phyloP scores from a whole-genome alignment of 2,888 invertebrate genomes.

The Acleris cristana region DNA sequence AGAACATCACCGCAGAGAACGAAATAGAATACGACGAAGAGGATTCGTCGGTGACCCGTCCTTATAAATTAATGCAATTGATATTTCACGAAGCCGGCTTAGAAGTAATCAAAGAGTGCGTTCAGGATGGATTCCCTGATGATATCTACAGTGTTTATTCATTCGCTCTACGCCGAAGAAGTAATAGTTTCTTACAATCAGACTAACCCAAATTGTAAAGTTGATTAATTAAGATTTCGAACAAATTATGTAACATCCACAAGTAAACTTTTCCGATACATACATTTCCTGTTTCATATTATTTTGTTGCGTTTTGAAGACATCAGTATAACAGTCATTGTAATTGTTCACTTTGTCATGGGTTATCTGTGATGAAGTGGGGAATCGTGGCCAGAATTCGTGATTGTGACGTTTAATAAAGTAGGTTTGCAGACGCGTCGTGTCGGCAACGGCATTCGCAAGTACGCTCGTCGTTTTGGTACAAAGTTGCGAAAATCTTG shows the following conservation, averaged over 20 bases:
- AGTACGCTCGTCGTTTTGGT: conserved; percentile 66
- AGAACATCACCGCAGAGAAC: conserved; percentile 90
- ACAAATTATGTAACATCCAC: neutral
- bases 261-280: conserved; percentile 13
- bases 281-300: conserved; percentile 9
- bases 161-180: conserved; percentile 87
- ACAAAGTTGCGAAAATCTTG: conserved; percentile 63
- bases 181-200: conserved; percentile 34
- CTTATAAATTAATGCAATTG: conserved; percentile 84
- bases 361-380: conserved; percentile 66
- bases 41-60: conserved; percentile 96
- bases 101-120: conserved; percentile 85
- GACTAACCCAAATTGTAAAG: no score
- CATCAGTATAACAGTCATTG: conserved; percentile 25
- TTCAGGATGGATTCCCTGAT: conserved; percentile 93
- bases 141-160: conserved; percentile 94
- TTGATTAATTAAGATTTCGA: no score
- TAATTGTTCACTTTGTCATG: conserved; percentile 52
- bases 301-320: conserved; percentile 9
- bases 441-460: conserved; percentile 56
- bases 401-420: conserved; percentile 73
- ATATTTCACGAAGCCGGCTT: conserved; percentile 89
- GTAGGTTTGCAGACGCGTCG: conserved; percentile 61
- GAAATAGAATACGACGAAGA: conserved; percentile 88
- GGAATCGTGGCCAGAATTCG: conserved; percentile 72